Conservation (phyloP, 2,888 invertebrate genomes). For the Bellardia bayeri region DNA sequence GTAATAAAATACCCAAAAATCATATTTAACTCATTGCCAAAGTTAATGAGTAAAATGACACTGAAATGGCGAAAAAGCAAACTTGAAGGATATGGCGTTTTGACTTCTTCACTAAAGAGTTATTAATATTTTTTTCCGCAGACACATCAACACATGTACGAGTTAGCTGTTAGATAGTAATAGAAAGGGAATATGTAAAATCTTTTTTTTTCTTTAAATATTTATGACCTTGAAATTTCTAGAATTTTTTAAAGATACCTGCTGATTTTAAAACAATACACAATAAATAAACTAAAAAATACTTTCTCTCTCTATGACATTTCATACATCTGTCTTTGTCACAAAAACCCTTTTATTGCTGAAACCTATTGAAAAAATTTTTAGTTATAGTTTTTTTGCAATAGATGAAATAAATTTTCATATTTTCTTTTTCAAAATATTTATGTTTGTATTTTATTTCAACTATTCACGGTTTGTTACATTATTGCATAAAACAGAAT, state of each 20-base stretch:
- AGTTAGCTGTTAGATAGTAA: not conserved
- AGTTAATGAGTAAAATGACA: conserved; percentile 74
- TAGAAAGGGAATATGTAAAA: not conserved
- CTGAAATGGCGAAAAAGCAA: conserved; percentile 72
- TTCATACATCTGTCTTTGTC: conserved; percentile 42
- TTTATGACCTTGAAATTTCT: conserved; percentile 55
- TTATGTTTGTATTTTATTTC: conserved; percentile 2
- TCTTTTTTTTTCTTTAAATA: conserved; percentile 15
- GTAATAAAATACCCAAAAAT: conserved; percentile 73
- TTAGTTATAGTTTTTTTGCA: conserved; percentile 20
- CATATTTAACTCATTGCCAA: conserved; percentile 69
- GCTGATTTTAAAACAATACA: conserved; percentile 42
- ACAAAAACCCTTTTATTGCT: conserved; percentile 58
- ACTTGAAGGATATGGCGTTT: conserved; percentile 64
- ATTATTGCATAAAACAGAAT: conserved; percentile 42
- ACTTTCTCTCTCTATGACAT: conserved; percentile 46
- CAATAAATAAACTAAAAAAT: not conserved
- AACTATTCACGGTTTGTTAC: conserved; percentile 52
- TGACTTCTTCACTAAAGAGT: conserved; percentile 50
- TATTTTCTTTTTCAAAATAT: conserved; percentile 37
- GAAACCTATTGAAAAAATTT: conserved; percentile 18
- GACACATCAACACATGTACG: not conserved
- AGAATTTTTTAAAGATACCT: conserved; percentile 22
- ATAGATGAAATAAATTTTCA: conserved; percentile 39
- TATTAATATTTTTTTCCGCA: conserved; percentile 30